These are phyloP conservation scores for Calephelis perditalis DNA, from an alignment of 2,888 invertebrate species.

Conservation along the genomic window DNA sequence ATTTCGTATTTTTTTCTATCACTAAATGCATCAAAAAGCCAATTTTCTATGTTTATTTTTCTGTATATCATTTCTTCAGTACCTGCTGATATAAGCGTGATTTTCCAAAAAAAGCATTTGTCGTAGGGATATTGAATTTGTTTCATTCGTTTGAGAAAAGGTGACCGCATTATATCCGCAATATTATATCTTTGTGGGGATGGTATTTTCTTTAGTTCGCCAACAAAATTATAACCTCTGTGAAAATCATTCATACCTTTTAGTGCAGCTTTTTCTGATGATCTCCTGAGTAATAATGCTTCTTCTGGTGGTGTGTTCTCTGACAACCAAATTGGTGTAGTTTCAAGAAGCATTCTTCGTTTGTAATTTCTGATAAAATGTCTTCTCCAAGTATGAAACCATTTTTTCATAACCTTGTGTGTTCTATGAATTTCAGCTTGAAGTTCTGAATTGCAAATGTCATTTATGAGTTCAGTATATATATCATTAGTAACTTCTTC, in stretches of 20 bases:
- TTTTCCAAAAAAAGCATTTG: slow-evolving; percentile 79
- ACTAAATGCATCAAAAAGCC: slow-evolving; percentile 65
- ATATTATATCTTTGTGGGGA: slow-evolving; percentile 54
- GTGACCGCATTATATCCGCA: slow-evolving; percentile 66
- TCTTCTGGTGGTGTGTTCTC: slow-evolving; percentile 53
- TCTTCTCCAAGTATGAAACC: slow-evolving; percentile 57
- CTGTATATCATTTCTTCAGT: slow-evolving; percentile 56
- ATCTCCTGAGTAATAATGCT: slow-evolving; percentile 47
- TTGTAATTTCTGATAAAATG: slow-evolving; percentile 52
- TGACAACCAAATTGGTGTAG: slow-evolving; percentile 67
- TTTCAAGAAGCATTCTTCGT: slow-evolving; percentile 54
- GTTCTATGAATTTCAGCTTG: slow-evolving; percentile 56
- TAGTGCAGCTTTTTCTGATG: slow-evolving; percentile 49
- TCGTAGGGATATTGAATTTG: slow-evolving; percentile 63
- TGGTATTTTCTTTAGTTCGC: slow-evolving; percentile 50
- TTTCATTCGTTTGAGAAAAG: slow-evolving; percentile 65
- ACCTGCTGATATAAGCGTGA: slow-evolving; percentile 78
- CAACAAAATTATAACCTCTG: slow-evolving; percentile 58
- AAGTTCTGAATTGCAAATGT: slow-evolving; percentile 54
- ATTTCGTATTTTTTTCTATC: slow-evolving; percentile 53
- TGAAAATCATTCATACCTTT: slow-evolving; percentile 62
- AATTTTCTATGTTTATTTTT: slow-evolving; percentile 65
- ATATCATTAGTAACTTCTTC: slow-evolving; percentile 46
- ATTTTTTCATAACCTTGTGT: slow-evolving; percentile 55
- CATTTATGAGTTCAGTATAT: slow-evolving; percentile 45